Evolutionary conservation across 2,113 vertebrate genomes (phyloP).

Genomic region (Gymnarchus niloticus): DNA sequence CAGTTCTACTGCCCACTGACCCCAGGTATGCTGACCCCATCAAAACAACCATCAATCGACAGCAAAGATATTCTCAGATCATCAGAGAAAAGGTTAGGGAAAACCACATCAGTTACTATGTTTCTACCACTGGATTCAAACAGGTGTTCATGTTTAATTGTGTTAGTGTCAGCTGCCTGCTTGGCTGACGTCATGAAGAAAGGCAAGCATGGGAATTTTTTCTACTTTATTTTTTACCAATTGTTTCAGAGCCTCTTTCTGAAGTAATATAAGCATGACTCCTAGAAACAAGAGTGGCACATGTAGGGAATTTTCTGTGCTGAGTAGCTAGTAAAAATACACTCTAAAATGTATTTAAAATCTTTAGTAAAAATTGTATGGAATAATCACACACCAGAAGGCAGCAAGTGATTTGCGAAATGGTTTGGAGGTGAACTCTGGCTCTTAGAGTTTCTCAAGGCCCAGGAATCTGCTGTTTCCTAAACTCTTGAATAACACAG

Average conservation of each 20-base stretch:
- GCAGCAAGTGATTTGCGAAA: too few relatives aligned
- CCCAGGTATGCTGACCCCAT: background rate
- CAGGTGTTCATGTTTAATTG: background rate
- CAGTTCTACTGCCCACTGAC: background rate
- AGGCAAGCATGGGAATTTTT: too few relatives aligned
- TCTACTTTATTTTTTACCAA: background rate
- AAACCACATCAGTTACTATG: background rate
- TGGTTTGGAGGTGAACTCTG: background rate
- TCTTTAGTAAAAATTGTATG: background rate
- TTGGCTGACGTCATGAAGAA: background rate
- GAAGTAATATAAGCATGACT: background rate
- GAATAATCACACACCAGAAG: background rate
- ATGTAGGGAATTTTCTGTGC: background rate
- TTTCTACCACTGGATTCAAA: background rate
- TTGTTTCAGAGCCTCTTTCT: background rate
- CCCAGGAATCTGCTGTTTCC: conserved; percentile 57
- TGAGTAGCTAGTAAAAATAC: background rate
- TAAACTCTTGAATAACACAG: conserved; percentile 54
- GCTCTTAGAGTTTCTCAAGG: background rate
- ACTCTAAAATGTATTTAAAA: background rate
- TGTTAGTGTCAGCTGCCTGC: background rate
- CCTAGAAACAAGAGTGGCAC: background rate
- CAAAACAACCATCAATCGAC: background rate
- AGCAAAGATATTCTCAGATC: background rate
- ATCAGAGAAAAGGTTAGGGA: background rate